Conservation (phyloP, 2,797 vertebrate genomes). For the Eupleurogrammus muticus region DNA sequence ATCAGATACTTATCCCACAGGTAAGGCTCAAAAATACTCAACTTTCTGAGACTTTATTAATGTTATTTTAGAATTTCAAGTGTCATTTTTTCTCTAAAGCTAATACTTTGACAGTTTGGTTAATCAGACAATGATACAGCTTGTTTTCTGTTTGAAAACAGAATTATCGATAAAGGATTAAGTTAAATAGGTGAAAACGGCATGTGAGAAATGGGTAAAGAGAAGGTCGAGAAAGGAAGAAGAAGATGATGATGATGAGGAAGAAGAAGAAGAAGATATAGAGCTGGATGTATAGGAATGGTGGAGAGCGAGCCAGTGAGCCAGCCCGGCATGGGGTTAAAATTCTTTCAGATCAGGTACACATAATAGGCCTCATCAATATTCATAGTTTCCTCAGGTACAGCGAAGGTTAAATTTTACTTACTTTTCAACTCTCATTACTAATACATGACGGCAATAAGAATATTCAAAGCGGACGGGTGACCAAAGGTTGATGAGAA, state of each 20-base stretch:
- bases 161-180: background rate
- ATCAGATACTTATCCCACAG: too few species aligned
- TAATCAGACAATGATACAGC: background rate
- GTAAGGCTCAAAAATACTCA: too few species aligned
- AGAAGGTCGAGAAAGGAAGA: too few species aligned
- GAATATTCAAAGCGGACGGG: slow-evolving; percentile 89
- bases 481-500: slow-evolving; percentile 90
- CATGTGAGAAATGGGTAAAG: background rate
- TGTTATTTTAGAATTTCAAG: too few species aligned
- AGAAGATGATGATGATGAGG: background rate
- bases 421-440: slow-evolving; percentile 90
- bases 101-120: background rate
- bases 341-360: slow-evolving; percentile 90
- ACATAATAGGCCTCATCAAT: slow-evolving; percentile 89
- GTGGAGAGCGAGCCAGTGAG: slow-evolving; percentile 28
- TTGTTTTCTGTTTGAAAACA: background rate
- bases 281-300: slow-evolving; percentile 21
- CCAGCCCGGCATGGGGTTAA: slow-evolving; percentile 75
- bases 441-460: slow-evolving; percentile 89
- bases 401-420: slow-evolving; percentile 90
- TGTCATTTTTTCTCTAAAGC: background rate
- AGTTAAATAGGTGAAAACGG: too few species aligned
- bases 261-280: background rate
- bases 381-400: slow-evolving; percentile 89
- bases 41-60: too few species aligned